phyloP scores from a whole-genome alignment of 2,888 invertebrate species.

The Caenorhabditis sp. region DNA sequence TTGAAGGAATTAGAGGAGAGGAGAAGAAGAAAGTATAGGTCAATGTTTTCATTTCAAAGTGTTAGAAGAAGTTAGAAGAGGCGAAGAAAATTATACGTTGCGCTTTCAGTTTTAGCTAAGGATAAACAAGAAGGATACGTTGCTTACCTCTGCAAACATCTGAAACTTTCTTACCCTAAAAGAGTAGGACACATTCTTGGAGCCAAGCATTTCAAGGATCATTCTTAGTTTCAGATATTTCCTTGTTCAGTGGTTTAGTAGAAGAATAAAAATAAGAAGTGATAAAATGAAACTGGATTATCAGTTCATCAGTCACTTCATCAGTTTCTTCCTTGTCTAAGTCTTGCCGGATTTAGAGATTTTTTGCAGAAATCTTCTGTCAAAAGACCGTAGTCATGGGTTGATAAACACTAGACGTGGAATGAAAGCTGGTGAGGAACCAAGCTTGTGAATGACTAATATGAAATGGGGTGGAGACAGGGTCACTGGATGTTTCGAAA shows the following conservation, averaged over 20 bases:
- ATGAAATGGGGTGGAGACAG: conserved; percentile 12
- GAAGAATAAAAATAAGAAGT: neutral
- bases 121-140: no score
- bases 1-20: no score
- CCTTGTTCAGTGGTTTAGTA: neutral
- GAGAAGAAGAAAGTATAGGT: no score
- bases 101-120: no score
- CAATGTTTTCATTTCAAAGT: no score
- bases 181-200: neutral
- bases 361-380: neutral
- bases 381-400: no score
- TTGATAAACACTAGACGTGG: neutral
- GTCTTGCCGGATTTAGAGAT: neutral
- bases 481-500: neutral
- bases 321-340: no score
- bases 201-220: neutral
- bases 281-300: neutral
- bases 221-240: neutral
- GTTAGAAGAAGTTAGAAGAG: no score
- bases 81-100: no score
- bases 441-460: neutral
- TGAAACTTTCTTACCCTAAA: neutral
- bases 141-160: neutral
- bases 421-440: neutral
- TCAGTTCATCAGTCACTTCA: neutral